Base-by-base conservation (phyloP, 2,113 vertebrate genomes). In the Sigmodon hispidus region DNA sequence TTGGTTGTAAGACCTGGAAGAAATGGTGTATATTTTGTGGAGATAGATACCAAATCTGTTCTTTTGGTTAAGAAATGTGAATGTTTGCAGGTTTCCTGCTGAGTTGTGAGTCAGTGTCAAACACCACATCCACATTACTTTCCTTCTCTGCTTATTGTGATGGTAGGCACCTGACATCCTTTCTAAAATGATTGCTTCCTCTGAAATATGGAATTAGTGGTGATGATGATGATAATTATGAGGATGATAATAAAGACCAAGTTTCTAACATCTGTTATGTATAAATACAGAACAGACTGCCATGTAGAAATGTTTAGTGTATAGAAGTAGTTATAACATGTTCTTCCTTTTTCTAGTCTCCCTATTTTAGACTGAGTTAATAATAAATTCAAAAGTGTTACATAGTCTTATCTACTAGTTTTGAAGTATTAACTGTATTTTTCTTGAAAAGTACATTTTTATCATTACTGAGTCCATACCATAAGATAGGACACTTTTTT, bases 401-500 rank as follows among this genome's bases (percentile, higher is more conserved):
- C 34, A 48, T 40, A 26, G 84, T 61, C 86, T 48, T 48, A 22
- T 69, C 75, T 63, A 24, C 77, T 45, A 93, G 19, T 73, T 61
- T 55, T 43, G 75, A 97, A 92, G 7, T 76, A 40, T 73, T 91
- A 83, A 79, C 45, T 76, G 10, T 77, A 73, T 92, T 93, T 94
- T 96, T 81, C 69, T 93, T 87, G 43, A 50, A 92, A 85, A 57
- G 10, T 50, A 57, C 40, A 76, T 76, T 48, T 79, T 57, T 75
- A 43, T 93, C 65, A 93, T 90, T 93, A 61, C 45, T 55, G 79
- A 96, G 45, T 22, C 55, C 77, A 69, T 67, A 48, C 73, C 52
- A 94, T 96, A 96, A 94, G 79, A 87, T 55, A 69, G 24, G 86
- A 29, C 34, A 34, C 80, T 89, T 89, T 95, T 26, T 70, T 87